These are phyloP conservation scores for Allobates femoralis DNA, from an alignment of 2,797 vertebrate genomes.

Conservation along the genomic window DNA sequence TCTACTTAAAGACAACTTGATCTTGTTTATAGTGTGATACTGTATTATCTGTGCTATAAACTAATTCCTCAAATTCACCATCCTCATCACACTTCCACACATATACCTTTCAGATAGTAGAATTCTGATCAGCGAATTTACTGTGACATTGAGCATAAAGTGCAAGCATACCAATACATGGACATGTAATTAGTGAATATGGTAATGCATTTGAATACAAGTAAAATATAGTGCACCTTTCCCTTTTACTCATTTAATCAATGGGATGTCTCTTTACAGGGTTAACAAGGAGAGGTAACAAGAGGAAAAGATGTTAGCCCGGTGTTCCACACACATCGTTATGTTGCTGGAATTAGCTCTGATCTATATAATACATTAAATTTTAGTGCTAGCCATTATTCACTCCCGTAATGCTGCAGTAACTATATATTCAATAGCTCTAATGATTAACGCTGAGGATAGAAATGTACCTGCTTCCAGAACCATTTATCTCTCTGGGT, in stretches of 20 bases:
- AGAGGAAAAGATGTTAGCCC: constrained; percentile 64
- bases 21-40: neutral
- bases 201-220: neutral
- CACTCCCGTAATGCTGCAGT: constrained; percentile 66
- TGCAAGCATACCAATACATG: neutral
- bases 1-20: neutral
- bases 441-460: constrained; percentile 56
- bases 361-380: constrained; percentile 69
- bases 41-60: neutral
- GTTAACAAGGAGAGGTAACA: constrained; percentile 56
- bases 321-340: constrained; percentile 70
- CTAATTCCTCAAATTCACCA: neutral
- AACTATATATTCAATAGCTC: constrained; percentile 66
- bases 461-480: constrained; percentile 63
- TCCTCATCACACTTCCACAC: neutral
- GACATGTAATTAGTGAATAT: neutral
- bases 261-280: constrained; percentile 33
- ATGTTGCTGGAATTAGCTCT: constrained; percentile 65
- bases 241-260: constrained; percentile 15
- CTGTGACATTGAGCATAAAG: neutral
- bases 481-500: constrained; percentile 62
- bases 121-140: neutral
- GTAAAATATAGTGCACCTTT: neutral
- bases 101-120: no score
- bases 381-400: constrained; percentile 67